Evolutionary conservation across 2,888 invertebrate genomes (phyloP), one percentile per base, ranked within the genome.

Genomic region (Selenia dentaria): DNA sequence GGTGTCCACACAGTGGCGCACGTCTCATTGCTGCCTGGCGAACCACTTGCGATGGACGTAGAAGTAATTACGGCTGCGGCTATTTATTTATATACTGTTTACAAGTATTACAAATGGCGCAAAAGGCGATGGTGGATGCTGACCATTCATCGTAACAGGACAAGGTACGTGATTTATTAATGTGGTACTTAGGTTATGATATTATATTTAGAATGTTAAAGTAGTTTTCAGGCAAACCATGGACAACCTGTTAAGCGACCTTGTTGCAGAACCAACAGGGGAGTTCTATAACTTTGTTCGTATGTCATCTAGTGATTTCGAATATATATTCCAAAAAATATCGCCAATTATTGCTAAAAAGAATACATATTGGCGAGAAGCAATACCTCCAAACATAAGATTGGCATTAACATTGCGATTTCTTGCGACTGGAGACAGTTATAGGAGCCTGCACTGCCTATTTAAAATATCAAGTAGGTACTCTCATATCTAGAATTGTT

Each of bases 391-490:
- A 37, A 54, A 47, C 32, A 44, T 49, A 36, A 27, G 45, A 25
- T 40, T 48, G 16, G 41, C 50, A 29, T 25, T 58, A 12, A 55
- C 52, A 22, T 32, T 58, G 26, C 34, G 53, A 45, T 58, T 42
- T 49, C 36, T 58, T 8, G 49, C 54, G 14, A 46, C 49, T 34
- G 52, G 57, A 26, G 57, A 54, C 36, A 51, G 45, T 38, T 57
- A 46, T 36, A 36, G 38, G 25, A 45, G 51, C 26, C 46, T 58
- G 18, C 52, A 54, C 36, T 55, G 47, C 20, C 32, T 27, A 9
- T 55, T 55, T 37, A 58, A 55, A 41, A 44, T 55, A 26, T 53
- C 52, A 16, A 44, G 26, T n/a, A n/a, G n/a, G n/a, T 33, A 25
- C 37, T 31, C n/a, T 43, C 9, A 58, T 58, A 37, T 54, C 47